Evolutionary conservation across 2,888 invertebrate genomes (phyloP).

Genomic region (Quadroppia sp.): DNA sequence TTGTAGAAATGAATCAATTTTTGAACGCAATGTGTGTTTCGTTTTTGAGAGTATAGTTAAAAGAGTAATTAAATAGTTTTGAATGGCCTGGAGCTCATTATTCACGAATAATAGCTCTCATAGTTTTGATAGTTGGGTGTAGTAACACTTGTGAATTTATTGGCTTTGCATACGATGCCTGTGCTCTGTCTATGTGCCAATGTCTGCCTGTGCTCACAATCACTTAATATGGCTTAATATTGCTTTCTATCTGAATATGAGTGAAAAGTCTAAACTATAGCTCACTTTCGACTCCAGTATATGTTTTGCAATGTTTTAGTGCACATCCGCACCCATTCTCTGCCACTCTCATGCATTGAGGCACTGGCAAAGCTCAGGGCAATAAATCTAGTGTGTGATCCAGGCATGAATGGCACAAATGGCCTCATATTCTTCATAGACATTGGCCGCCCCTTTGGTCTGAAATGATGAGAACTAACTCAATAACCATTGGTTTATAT

Average conservation of each 20-base stretch:
- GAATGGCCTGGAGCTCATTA: slow-evolving; percentile 30
- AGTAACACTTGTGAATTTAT: slow-evolving; percentile 32
- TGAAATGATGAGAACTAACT: slow-evolving; percentile 19
- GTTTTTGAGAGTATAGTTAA: slow-evolving; percentile 1
- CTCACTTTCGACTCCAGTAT: background rate
- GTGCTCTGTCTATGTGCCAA: background rate
- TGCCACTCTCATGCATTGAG: background rate
- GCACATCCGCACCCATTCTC: background rate
- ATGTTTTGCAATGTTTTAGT: background rate
- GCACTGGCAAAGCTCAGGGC: background rate
- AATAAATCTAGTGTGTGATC: slow-evolving; percentile 24
- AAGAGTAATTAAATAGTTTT: slow-evolving; percentile 33
- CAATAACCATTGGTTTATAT: slow-evolving; percentile 32
- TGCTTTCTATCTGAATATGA: slow-evolving; percentile 1
- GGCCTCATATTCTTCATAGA: background rate
- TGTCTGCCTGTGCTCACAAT: background rate
- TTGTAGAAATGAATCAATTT: slow-evolving; percentile 26
- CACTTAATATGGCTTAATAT: background rate
- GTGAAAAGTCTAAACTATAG: background rate
- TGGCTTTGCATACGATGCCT: slow-evolving; percentile 9
- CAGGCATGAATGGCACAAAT: background rate
- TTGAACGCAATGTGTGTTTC: background rate
- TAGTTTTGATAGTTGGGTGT: slow-evolving; percentile 30
- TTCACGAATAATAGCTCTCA: slow-evolving; percentile 23
- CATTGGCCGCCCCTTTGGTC: slow-evolving; percentile 12